Base-by-base conservation (phyloP, 2,888 invertebrate genomes). In the Trichogramma evanescens region DNA sequence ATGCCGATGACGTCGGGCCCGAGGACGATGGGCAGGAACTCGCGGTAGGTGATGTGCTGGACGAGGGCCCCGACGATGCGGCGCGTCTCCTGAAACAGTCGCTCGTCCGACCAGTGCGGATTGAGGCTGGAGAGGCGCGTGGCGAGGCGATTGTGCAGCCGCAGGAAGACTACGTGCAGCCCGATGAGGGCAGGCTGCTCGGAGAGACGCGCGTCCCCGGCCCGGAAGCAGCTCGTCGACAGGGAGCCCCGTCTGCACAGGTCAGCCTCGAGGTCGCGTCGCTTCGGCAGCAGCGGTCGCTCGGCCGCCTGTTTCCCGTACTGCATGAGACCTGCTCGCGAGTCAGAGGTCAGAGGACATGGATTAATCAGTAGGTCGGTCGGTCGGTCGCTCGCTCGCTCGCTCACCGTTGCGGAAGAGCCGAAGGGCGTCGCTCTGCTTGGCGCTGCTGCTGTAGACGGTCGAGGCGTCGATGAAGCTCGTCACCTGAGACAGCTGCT, bases 71-170 rank as follows among this genome's bases (percentile, higher is more conserved):
- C 88, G 4, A 94, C 82, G 54, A 95, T 90, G 67, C 88, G 86
- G 38, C 93, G 81, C 0, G 91, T 85, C 77, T 94, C 94, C 71
- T 93, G 92, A 74, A 88, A 93, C 8, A 91, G 80, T 72, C 88
- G 88, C 72, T 94, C 93, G 72, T 95, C 94, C 70, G 87, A 88
- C 95, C 95, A 95, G 70, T 90, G 89, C 0, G 86, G 85, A 79
- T 95, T 95, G 48, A 92, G 71, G 52, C 83, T 82, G 5, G 86
- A 82, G 48, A 95, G 75, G 67, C 86, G 84, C 66, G 83, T 82
- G 1, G 92, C 90, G 67, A 94, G 82, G 63, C 88, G 84, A 73
- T 89, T 89, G 74, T 92, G 91, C 66, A 88, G 86, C 60, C 90
- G 76, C 59, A 91, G 75, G 83, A 89, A 91, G 13, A 89, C 81